Percentiles rank a stretch among this genome's conserved stretches.
These are phyloP conservation scores for Notarius lentiginosus DNA, from an alignment of 2,113 vertebrate species.

Conservation along the genomic window DNA sequence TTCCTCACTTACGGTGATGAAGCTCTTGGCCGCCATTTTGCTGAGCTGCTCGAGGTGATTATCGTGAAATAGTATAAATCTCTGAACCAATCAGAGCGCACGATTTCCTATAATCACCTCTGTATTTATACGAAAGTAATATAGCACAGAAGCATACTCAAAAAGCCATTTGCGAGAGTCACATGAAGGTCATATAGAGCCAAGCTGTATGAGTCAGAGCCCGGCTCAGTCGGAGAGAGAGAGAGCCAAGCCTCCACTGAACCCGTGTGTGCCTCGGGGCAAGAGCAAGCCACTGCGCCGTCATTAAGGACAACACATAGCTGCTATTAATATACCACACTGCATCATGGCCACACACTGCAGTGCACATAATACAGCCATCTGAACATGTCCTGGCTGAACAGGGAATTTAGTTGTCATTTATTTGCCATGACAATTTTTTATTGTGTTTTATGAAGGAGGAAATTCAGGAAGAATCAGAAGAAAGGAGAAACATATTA, in stretches of 20 bases:
- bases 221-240: slow-evolving; percentile 26
- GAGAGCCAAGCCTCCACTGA: slow-evolving; percentile 47
- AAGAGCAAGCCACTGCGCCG: slow-evolving; percentile 46
- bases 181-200: slow-evolving; percentile 58
- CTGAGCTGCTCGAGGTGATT: no score
- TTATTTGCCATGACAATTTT: neutral
- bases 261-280: slow-evolving; percentile 49
- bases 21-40: no score
- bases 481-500: neutral
- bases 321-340: slow-evolving; percentile 54
- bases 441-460: neutral
- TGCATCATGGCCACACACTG: slow-evolving; percentile 30
- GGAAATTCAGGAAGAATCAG: neutral
- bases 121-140: slow-evolving; percentile 49
- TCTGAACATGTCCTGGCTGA: neutral
- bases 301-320: slow-evolving; percentile 59
- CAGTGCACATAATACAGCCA: neutral
- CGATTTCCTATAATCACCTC: no score
- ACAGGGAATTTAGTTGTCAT: neutral
- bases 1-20: no score
- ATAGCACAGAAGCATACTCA: slow-evolving; percentile 29
- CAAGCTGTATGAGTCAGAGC: slow-evolving; percentile 51
- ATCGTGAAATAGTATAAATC: no score
- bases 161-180: slow-evolving; percentile 56
- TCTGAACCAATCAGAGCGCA: no score